A percentile compares a stretch with the other conserved stretches of the same genome.
These are phyloP conservation scores for Acromyrmex charruanus DNA, from an alignment of 1,140 invertebrate genomes.

Conservation along the genomic window DNA sequence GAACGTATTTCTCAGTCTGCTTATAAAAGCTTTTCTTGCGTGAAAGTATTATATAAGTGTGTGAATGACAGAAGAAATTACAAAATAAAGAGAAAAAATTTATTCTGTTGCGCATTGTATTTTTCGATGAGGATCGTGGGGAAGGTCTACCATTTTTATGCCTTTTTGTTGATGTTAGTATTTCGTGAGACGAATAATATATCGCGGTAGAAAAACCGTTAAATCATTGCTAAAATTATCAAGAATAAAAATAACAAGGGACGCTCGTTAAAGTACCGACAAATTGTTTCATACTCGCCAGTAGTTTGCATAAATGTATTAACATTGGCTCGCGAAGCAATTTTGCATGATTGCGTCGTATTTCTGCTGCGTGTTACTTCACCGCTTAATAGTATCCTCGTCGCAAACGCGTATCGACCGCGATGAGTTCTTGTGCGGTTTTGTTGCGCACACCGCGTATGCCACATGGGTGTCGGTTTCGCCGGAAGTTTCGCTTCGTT, in stretches of 20 bases:
- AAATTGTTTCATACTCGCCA: constrained; percentile 32
- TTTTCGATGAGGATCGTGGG: not conserved
- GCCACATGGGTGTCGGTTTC: constrained; percentile 66
- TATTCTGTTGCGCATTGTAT: constrained; percentile 9
- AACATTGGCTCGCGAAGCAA: constrained; percentile 34
- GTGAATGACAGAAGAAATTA: not conserved
- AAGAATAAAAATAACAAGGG: constrained; percentile 17
- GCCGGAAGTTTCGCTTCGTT: constrained; percentile 69
- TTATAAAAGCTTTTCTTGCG: constrained; percentile 8
- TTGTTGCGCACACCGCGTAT: constrained; percentile 57
- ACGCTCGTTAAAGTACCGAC: constrained; percentile 27
- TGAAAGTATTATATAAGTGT: not conserved
- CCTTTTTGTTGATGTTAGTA: not conserved
- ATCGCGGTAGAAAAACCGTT: not conserved
- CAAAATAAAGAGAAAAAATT: not conserved
- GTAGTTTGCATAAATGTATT: constrained; percentile 34
- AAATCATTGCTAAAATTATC: constrained; percentile 21
- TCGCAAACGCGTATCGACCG: constrained; percentile 56
- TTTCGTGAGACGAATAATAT: not conserved
- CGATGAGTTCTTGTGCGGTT: constrained; percentile 56
- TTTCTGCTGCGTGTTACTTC: constrained; percentile 35
- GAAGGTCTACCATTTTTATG: not conserved
- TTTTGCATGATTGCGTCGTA: constrained; percentile 55
- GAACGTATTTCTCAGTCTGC: not conserved
- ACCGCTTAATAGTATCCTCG: constrained; percentile 43